Base-by-base conservation (phyloP, 1,140 invertebrate species). In the Brachionus plicatilis region DNA sequence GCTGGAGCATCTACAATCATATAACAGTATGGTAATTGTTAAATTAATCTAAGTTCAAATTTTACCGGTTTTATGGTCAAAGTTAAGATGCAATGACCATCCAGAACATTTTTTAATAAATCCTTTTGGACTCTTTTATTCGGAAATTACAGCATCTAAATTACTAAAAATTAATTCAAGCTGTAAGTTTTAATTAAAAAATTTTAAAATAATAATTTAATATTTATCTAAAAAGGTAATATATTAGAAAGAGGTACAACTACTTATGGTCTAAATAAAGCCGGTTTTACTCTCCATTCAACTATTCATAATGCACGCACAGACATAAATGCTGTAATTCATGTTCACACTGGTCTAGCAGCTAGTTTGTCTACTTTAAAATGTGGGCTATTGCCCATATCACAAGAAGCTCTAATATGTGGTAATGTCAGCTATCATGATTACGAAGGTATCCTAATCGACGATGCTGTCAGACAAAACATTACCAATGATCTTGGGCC, bases 51-150 rank as follows among this genome's bases (percentile, higher is more conserved):
- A 80, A 60, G n/a, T 29, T n/a, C 3, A 56, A 80, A 56, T 50
- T 80, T 50, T 14, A 17, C 2, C 14, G 0, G n/a, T 24, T 80
- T 37, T 37, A 1, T 43, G 45, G 45, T 8, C 41, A 37, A 24
- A 93, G 87, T 94, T 94, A 0, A 93, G 97, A 70, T 91, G 99
- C 17, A 97, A 95, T 90, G 95, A 96, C 86, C 96, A 98, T 85
- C 93, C 95, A 86, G 96, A 99, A 89, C 95, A 97, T 87, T 98
- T 99, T 90, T 90, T 99, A 87, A 94, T 99, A 5, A 98, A 98
- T 89, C 96, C 98, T 0, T 97, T 95, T 86, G 97, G 97, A 1
- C 91, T 99, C 88, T 91, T 98, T 45, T 99, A 96, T 88, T 94
- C 97, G 88, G 98, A 99, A 92, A 92, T 98, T 9, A 99, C 97